Evolutionary conservation across 1,140 invertebrate genomes (phyloP), one percentile per base, ranked within the genome.

Genomic region (Thaumetopoea pityocampa): DNA sequence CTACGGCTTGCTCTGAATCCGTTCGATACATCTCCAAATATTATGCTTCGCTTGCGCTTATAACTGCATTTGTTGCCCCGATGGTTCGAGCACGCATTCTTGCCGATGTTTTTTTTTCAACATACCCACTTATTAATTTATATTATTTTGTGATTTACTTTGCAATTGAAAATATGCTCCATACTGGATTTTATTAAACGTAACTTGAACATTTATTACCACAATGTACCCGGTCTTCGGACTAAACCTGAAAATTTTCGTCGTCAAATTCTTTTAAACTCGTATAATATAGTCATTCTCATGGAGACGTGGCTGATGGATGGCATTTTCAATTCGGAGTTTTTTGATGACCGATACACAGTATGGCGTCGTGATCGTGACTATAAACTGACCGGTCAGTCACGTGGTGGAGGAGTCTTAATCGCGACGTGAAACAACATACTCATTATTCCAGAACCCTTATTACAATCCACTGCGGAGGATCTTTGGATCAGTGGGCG

Each of bases 301-400:
- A 49, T 50, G 1, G 50, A 58, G 28, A 49, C 50, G 11, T 58
- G 50, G 54, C 12, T 52, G 4, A 9, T 43, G 4, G 44, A 49
- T 7, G 28, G 40, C 18, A 28, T 57, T 8, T 4, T 3, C 4
- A 24, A 43, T 10, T 19, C 20, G 2, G 51, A 51, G 42, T 5
- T 51, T 9, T 49, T 60, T 34, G 40, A 55, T 32, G 23, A 23
- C n/a, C 19, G 44, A 2, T 55, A 51, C 40, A 19, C 49, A 5
- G 56, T 60, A 1, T 60, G 51, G 51, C 23, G 56, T 1, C 38
- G 48, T 0, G 47, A 60, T 12, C 19, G 51, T 0, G 22, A 51
- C 12, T 46, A 47, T 15, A 1, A 2, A 0, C 15, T 5, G 3
- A 53, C 43, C 0, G 32, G 24, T 5, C 46, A 59, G 22, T 26